These are phyloP conservation scores for Cotesia chilonis DNA, from an alignment of 1,140 invertebrate species.

Conservation along the genomic window DNA sequence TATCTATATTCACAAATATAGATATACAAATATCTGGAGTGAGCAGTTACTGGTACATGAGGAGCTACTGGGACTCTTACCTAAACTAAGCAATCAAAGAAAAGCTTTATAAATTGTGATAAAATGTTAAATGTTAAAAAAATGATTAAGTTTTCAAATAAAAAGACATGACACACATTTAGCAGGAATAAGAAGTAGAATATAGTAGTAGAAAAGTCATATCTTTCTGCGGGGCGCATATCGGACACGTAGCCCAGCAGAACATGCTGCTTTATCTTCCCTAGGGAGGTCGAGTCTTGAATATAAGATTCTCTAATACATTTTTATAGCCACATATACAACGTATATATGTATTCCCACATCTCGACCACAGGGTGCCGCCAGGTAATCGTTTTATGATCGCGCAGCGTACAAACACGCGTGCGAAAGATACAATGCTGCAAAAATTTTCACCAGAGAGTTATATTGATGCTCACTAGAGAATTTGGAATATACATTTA, in stretches of 20 bases:
- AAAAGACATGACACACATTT: neutral
- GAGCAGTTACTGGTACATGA: no score
- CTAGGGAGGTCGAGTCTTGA: conserved; percentile 41
- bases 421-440: neutral
- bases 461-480: conserved; percentile 3
- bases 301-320: conserved; percentile 42
- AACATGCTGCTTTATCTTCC: conserved; percentile 44
- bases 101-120: no score
- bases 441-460: conserved; percentile 7
- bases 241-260: conserved; percentile 22
- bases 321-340: conserved; percentile 48
- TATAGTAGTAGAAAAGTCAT: neutral
- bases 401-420: conserved; percentile 21
- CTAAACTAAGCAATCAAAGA: no score
- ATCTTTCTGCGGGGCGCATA: conserved; percentile 10
- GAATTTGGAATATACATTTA: conserved; percentile 1
- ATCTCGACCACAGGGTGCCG: neutral
- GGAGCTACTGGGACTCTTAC: no score
- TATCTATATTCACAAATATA: no score
- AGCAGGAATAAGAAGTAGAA: conserved; percentile 37
- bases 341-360: conserved; percentile 28
- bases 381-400: conserved; percentile 34
- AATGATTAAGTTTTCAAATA: neutral
- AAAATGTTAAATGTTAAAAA: neutral
- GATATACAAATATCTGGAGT: no score